phyloP scores from a whole-genome alignment of 2,113 vertebrate species.

The Gallinago paraguaiae region DNA sequence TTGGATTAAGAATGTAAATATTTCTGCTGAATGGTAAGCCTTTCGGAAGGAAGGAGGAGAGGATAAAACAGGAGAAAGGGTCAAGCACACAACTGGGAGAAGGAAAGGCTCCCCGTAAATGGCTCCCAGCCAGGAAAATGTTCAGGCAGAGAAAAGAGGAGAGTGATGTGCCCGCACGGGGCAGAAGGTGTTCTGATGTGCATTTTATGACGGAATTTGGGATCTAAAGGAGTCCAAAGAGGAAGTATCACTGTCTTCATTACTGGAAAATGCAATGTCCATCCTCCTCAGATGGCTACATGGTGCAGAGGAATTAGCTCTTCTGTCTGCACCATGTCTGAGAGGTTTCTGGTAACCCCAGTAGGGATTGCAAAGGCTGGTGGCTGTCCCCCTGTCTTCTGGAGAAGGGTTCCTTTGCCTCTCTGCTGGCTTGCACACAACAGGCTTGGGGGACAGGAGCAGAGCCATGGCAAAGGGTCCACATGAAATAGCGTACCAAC shows the following conservation, averaged over 20 bases:
- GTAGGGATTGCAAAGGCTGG: neutral
- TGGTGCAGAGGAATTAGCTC: neutral
- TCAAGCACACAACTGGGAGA: neutral
- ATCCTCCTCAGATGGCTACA: neutral
- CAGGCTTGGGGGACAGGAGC: neutral
- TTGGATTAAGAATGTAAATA: neutral
- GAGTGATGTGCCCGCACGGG: rapidly evolving
- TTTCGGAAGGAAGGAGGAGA: neutral
- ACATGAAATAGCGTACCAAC: rapidly evolving
- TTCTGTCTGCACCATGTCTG: neutral
- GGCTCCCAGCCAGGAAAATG: neutral
- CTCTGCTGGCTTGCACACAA: neutral
- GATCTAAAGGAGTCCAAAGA: neutral
- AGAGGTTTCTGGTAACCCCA: neutral
- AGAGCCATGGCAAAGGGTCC: neutral
- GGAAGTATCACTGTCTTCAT: neutral
- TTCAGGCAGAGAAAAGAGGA: neutral
- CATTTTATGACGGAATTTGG: neutral
- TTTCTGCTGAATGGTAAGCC: neutral
- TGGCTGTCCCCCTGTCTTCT: neutral
- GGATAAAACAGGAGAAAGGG: neutral
- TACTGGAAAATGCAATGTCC: neutral
- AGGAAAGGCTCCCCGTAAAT: neutral
- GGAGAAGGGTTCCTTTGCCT: neutral
- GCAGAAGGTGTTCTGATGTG: neutral